phyloP scores from a whole-genome alignment of 2,797 vertebrate genomes.

The Chelon labrosus region DNA sequence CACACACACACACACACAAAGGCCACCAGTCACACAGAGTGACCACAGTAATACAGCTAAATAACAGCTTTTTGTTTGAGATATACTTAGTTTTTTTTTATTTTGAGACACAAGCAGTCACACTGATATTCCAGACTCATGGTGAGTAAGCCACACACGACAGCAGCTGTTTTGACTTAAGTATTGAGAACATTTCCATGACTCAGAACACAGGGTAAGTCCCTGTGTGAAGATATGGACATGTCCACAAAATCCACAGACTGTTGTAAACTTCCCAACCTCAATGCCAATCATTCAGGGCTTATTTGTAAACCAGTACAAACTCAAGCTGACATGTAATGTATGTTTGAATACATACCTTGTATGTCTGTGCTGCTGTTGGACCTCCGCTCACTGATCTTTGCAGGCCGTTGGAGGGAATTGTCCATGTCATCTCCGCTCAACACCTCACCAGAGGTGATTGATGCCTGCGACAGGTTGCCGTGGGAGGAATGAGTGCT shows the following conservation, averaged over 20 bases:
- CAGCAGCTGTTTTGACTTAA: slow-evolving; percentile 30
- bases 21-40: slow-evolving; percentile 10
- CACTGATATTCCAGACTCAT: slow-evolving; percentile 46
- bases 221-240: neutral
- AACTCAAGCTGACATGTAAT: neutral
- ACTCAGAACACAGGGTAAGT: slow-evolving; percentile 43
- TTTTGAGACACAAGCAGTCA: slow-evolving; percentile 39
- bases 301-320: slow-evolving; percentile 4
- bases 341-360: slow-evolving; percentile 78
- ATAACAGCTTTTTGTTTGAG: slow-evolving; percentile 9
- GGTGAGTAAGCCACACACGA: slow-evolving; percentile 48
- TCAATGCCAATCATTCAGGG: neutral
- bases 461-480: slow-evolving; percentile 89
- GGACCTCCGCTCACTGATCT: slow-evolving; percentile 88
- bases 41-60: slow-evolving; percentile 14
- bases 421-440: slow-evolving; percentile 89
- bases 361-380: slow-evolving; percentile 91
- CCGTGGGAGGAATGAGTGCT: slow-evolving; percentile 88
- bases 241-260: neutral
- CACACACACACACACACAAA: slow-evolving; percentile 35
- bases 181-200: slow-evolving; percentile 35
- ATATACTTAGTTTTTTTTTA: slow-evolving; percentile 46
- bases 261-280: neutral
- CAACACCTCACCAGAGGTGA: slow-evolving; percentile 87
- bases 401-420: slow-evolving; percentile 80